phyloP scores from a whole-genome alignment of 2,888 invertebrate genomes.

The Pristionchus arcanus region DNA sequence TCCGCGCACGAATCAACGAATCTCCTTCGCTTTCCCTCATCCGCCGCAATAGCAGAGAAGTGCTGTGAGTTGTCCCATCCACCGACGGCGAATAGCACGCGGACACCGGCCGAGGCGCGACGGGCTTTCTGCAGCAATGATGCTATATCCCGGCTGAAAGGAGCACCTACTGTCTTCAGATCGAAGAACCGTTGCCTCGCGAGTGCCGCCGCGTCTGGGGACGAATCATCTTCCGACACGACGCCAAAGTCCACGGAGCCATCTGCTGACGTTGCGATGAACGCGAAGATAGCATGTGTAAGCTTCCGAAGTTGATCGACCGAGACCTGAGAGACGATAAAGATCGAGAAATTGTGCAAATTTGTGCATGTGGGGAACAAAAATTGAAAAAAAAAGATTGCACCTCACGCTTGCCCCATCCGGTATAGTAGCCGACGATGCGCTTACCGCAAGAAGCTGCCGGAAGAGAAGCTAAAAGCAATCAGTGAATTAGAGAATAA shows the following conservation, averaged over 20 bases:
- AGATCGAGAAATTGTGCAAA: background rate
- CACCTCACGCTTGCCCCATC: conserved; percentile 64
- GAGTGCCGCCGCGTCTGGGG: conserved; percentile 57
- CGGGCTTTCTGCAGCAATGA: conserved; percentile 28
- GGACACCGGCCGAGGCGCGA: conserved; percentile 51
- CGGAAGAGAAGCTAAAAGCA: conserved; percentile 52
- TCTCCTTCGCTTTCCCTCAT: conserved; percentile 53
- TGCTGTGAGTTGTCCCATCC: conserved; percentile 68
- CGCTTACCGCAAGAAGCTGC: conserved; percentile 62
- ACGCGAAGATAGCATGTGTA: conserved; percentile 69
- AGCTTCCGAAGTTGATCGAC: conserved; percentile 59
- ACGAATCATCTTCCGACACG: conserved; percentile 60
- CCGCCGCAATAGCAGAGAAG: conserved; percentile 60
- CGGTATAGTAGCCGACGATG: conserved; percentile 69
- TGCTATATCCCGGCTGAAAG: background rate
- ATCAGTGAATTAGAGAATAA: background rate
- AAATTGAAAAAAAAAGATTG: too few relatives aligned
- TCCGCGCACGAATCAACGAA: conserved; percentile 58
- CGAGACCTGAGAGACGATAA: background rate
- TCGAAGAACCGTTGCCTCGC: conserved; percentile 61
- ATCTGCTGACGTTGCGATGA: conserved; percentile 62
- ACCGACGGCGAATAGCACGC: conserved; percentile 65
- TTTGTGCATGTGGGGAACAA: background rate
- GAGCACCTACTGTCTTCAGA: conserved; percentile 56
- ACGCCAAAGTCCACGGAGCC: conserved; percentile 62